A percentile compares a stretch with the other conserved stretches of the same genome.
These are phyloP conservation scores for Tachysurus fulvidraco DNA, from an alignment of 2,113 vertebrate genomes.

Conservation along the genomic window DNA sequence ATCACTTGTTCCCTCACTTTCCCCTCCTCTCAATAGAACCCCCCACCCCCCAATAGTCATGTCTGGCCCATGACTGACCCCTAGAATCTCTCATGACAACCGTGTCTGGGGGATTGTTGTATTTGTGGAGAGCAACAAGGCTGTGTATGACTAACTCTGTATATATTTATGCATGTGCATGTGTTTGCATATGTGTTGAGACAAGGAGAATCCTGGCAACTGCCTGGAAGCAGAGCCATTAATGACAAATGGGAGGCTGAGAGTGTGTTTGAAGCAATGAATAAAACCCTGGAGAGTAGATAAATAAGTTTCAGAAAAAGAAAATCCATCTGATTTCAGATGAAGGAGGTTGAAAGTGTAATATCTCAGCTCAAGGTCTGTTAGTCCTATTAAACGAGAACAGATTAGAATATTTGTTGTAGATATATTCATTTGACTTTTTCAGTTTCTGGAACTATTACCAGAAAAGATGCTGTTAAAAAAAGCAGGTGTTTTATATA, in stretches of 20 bases:
- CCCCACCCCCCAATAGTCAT: slow-evolving; percentile 12
- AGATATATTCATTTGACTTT: background rate
- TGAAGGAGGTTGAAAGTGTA: slow-evolving; percentile 20
- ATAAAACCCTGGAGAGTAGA: slow-evolving; percentile 32
- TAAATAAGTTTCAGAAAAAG: slow-evolving; percentile 31
- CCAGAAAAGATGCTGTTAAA: background rate
- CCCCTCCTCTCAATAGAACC: slow-evolving; percentile 38
- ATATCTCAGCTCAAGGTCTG: slow-evolving; percentile 10
- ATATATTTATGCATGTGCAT: slow-evolving; percentile 34
- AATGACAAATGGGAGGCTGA: slow-evolving; percentile 55
- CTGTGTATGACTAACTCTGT: slow-evolving; percentile 36
- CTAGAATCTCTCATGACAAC: slow-evolving; percentile 56
- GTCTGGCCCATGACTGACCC: slow-evolving; percentile 52
- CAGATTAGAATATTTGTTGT: slow-evolving; percentile 6
- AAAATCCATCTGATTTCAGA: slow-evolving; percentile 15
- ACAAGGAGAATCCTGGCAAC: slow-evolving; percentile 46
- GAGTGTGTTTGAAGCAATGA: slow-evolving; percentile 41
- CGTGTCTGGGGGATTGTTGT: slow-evolving; percentile 52
- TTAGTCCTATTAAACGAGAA: background rate
- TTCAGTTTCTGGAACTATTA: background rate
- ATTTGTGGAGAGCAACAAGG: slow-evolving; percentile 48
- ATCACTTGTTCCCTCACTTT: slow-evolving; percentile 44
- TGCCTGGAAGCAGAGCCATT: slow-evolving; percentile 48
- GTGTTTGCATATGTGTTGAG: slow-evolving; percentile 18
- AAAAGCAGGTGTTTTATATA: background rate